Evolutionary conservation across 2,797 vertebrate genomes (phyloP).

Genomic region (Cirrhinus mrigala): DNA sequence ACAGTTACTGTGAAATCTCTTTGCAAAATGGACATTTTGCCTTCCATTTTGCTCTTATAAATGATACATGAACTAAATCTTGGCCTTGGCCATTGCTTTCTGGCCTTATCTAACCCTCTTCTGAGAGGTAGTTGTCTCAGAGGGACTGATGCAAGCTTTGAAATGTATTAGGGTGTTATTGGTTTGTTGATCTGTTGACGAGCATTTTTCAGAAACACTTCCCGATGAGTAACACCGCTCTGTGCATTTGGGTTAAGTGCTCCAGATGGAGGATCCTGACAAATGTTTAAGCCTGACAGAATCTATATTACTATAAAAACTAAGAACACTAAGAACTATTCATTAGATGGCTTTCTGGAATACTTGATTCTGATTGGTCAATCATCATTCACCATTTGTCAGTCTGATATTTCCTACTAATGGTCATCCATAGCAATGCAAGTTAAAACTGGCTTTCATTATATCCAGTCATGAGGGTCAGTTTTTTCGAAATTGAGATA

Average conservation of each 20-base stretch:
- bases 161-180: conserved; percentile 15
- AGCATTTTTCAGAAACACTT: background rate
- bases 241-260: conserved; percentile 13
- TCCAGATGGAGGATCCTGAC: conserved; percentile 23
- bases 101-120: background rate
- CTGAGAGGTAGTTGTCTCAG: background rate
- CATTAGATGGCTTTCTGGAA: background rate
- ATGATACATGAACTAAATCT: background rate
- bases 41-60: background rate
- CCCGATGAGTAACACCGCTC: conserved; percentile 31
- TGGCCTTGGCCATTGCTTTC: background rate
- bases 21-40: background rate
- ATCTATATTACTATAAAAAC: background rate
- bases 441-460: background rate
- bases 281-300: background rate
- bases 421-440: background rate
- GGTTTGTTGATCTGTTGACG: background rate
- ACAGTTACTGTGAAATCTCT: background rate
- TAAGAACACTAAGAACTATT: background rate
- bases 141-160: background rate
- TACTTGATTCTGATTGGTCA: background rate
- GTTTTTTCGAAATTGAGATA: too few species aligned
- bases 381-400: too few species aligned
- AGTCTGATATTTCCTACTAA: background rate
- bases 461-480: too few species aligned